These are phyloP conservation scores for Metacarcinus magister DNA, from an alignment of 2,888 invertebrate species.

Conservation along the genomic window DNA sequence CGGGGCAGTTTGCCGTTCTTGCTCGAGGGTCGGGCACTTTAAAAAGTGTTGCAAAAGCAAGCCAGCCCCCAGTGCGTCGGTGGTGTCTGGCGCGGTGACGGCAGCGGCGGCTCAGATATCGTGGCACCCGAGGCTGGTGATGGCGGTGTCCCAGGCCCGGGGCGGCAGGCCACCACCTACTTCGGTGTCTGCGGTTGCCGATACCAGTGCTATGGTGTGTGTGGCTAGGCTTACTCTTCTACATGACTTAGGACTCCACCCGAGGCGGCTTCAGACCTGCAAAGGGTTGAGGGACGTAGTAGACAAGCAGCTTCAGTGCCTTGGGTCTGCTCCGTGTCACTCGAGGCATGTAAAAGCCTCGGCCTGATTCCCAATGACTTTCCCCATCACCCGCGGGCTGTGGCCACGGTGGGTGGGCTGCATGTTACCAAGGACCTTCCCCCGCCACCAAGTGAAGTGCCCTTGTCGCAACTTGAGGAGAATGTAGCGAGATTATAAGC, in stretches of 20 bases:
- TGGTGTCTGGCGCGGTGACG: background rate
- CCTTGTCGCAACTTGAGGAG: background rate
- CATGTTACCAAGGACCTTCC: background rate
- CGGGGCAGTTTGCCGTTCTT: background rate
- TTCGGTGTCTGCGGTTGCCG: background rate
- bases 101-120: background rate
- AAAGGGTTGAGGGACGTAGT: background rate
- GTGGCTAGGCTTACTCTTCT: background rate
- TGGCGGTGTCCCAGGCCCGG: background rate
- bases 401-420: background rate
- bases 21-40: background rate
- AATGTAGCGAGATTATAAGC: background rate
- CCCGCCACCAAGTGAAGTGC: background rate
- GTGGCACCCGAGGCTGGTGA: background rate
- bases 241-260: background rate
- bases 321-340: no score
- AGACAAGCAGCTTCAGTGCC: background rate
- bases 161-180: background rate
- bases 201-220: conserved; percentile 22
- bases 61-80: background rate
- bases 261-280: background rate
- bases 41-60: background rate
- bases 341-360: background rate
- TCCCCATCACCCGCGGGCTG: background rate
- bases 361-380: conserved; percentile 17